Evolutionary conservation across 2,888 invertebrate genomes (phyloP), one percentile per base, ranked within the genome.

Genomic region (Erynnis tages): DNA sequence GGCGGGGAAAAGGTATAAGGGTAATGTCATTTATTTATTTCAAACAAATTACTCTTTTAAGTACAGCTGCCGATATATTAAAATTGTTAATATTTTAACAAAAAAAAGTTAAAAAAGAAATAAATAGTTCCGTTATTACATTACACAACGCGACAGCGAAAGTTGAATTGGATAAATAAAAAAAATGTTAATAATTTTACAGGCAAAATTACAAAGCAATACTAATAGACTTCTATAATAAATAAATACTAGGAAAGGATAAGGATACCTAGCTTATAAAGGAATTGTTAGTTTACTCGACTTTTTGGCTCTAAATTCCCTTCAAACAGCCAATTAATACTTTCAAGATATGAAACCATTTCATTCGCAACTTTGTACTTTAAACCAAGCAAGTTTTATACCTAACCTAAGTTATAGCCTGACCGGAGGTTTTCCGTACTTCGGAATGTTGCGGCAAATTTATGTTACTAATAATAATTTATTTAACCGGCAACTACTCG

Each of bases 11-110:
- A 40, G 47, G 37, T 17, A 45, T 53, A 55, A 23, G 54, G 71
- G 59, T 64, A 74, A 86, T 86, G 88, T 82, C 89, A 88, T 86
- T 85, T 78, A 62, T 78, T 86, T 81, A 88, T 86, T 88, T 73
- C 85, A 84, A 84, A 78, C 80, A 85, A 83, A 76, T 75, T 77
- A 80, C 66, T 63, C 67, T 79, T n/a, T n/a, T 89, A 88, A 87
- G 87, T 86, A 79, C 72, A 82, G 81, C 83, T 81, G 88, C 87
- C 87, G 84, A 78, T 79, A 68, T 69, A 67, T 68, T 77, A 82
- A 82, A 85, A 76, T 75, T 76, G 76, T 72, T 61, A 76, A 80
- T 62, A 80, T 69, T 73, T 79, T 79, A 83, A 83, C 82, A 84
- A 80, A 76, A 71, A 66, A 62, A 55, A 61, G 79, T 13, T 19